Conservation (phyloP, 2,888 invertebrate species). For the Caenorhabditis sinica region DNA sequence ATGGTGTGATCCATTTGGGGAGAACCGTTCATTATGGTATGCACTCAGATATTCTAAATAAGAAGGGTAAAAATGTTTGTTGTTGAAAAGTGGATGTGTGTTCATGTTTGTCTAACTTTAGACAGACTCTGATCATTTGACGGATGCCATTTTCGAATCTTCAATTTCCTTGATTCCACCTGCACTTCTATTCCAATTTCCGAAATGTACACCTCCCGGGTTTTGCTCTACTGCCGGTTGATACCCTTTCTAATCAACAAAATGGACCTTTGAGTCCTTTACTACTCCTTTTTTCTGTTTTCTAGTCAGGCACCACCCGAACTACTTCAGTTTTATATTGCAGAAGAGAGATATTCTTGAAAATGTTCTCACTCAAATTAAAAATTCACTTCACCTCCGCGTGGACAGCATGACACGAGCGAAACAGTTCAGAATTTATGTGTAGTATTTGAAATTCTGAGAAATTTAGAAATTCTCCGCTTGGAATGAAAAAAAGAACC, state of each 20-base stretch:
- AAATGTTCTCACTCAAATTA: conserved; percentile 61
- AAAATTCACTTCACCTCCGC: conserved; percentile 38
- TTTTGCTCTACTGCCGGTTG: conserved; percentile 5
- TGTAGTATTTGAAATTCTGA: conserved; percentile 43
- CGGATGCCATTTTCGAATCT: not conserved
- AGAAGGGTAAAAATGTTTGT: not conserved
- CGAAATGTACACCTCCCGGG: not conserved
- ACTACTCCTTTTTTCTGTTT: conserved; percentile 12
- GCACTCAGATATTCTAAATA: too few relatives aligned
- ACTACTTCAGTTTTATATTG: conserved; percentile 35
- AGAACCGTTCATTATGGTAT: conserved; percentile 1
- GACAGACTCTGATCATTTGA: too few relatives aligned
- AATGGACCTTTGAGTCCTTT: conserved; percentile 37
- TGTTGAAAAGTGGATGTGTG: not conserved
- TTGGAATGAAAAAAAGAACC: not conserved
- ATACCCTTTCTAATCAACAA: conserved; percentile 52
- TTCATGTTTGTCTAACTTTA: too few relatives aligned
- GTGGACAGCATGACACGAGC: conserved; percentile 5
- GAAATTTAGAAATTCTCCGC: not conserved
- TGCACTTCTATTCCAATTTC: conserved; percentile 8
- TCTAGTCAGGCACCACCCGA: conserved; percentile 27
- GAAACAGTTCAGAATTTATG: conserved; percentile 37
- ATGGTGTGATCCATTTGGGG: conserved; percentile 19
- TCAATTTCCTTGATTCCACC: conserved; percentile 1
- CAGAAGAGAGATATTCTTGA: conserved; percentile 23